Percentiles rank a stretch among this genome's conserved stretches.
These are phyloP conservation scores for Uropetala carovei DNA, from an alignment of 2,888 invertebrate species.

Conservation along the genomic window DNA sequence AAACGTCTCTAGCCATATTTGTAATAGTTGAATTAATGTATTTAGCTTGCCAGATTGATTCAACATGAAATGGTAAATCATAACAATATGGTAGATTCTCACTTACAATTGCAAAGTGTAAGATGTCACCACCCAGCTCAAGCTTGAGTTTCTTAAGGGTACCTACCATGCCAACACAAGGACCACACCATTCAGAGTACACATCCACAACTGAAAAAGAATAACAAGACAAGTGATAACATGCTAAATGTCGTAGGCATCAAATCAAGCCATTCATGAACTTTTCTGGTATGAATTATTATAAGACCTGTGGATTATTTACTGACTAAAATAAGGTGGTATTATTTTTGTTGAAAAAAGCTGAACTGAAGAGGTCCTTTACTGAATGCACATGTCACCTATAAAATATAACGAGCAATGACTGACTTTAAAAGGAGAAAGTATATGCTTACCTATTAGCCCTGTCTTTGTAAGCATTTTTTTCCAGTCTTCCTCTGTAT, in stretches of 20 bases:
- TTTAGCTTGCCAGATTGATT: too few relatives aligned
- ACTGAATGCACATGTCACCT: too few relatives aligned
- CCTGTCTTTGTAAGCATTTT: conserved; percentile 87
- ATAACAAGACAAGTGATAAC: too few relatives aligned
- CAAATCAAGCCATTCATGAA: not conserved
- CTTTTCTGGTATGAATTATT: not conserved
- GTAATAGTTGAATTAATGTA: too few relatives aligned
- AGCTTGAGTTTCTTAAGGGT: conserved; percentile 91
- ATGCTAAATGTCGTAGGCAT: too few relatives aligned
- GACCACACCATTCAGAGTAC: conserved; percentile 95
- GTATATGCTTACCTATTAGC: conserved; percentile 80
- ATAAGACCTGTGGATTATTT: not conserved
- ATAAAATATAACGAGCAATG: not conserved
- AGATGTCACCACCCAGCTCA: conserved; percentile 89
- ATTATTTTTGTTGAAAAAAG: conserved; percentile 36
- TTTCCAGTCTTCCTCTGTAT: conserved; percentile 90
- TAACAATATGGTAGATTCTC: conserved; percentile 69
- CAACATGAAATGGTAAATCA: not conserved
- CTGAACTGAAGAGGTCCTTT: not conserved
- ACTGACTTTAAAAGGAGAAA: not conserved
- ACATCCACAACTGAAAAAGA: conserved; percentile 85
- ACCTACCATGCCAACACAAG: conserved; percentile 90
- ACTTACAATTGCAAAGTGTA: conserved; percentile 86
- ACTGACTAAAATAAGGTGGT: not conserved
- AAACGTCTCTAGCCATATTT: too few relatives aligned